Evolutionary conservation across 2,113 vertebrate species (phyloP), one percentile per base, ranked within the genome.

Genomic region (Amblyopsis rosae): DNA sequence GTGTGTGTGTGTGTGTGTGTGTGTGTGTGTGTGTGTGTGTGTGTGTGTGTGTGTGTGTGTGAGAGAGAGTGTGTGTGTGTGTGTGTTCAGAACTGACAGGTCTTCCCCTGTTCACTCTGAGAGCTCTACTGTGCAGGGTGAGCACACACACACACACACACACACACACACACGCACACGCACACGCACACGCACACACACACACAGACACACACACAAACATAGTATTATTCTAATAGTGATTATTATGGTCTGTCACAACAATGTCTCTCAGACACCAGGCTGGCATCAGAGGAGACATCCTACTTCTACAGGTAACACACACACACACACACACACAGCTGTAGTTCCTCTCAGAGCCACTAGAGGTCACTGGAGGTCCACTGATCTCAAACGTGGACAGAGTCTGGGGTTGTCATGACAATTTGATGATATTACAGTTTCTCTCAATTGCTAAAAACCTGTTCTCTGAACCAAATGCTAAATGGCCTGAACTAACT

Each of bases 1-100:
- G 56, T 59, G 57, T 35, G 26, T 35, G 57, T 59, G 57, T 35
- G 55, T 58, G 56, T 58, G 56, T 58, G 56, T 58, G 56, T 58
- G 56, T 58, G 56, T 58, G 56, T 58, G 56, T 58, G 19, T 33
- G 26, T 32, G 56, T 58, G 56, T 2, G 26, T 17, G 56, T 12
- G 56, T 33, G 56, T 12, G 17, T 58, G 56, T 32, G 56, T 57
- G 19, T 19, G 55, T 19, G n/a, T 54, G 51, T 54, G 15, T 54
- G 15, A 6, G 51, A 9, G 15, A 2, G 51, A 2, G 51, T 16
- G 51, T 54, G 51, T 54, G 51, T 16, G 15, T 59, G 57, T 33
- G 33, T 13, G 1, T 53, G 50, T 13, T 4, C n/a, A n/a, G 35
- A 41, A 8, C 5, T 5, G 35, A 41, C 35, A 41, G 7, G 35